phyloP scores from a whole-genome alignment of 35 echinoderm and acorn worm species.

The Amphiura filiformis region DNA sequence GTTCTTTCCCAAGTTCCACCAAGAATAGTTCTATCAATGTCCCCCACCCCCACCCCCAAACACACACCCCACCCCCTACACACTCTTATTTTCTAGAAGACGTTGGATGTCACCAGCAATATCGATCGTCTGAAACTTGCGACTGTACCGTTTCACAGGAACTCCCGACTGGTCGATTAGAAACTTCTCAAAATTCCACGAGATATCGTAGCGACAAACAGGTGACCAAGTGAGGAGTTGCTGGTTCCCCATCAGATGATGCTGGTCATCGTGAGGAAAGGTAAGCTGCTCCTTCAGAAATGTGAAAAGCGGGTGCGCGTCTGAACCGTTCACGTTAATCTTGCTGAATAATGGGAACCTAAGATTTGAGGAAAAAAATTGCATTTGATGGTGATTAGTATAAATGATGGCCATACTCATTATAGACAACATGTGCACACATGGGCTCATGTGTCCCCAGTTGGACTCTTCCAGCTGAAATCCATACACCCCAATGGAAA shows the following conservation, averaged over 20 bases:
- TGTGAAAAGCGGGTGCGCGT: conserved; percentile 53
- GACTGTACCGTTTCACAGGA: conserved; percentile 69
- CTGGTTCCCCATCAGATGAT: conserved; percentile 40
- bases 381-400: no score
- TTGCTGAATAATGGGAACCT: conserved; percentile 85
- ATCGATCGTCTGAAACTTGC: conserved; percentile 48
- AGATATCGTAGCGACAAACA: conserved; percentile 62
- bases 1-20: no score
- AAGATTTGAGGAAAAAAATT: background rate
- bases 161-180: conserved; percentile 57
- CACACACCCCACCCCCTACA: background rate
- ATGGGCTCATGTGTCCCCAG: no score
- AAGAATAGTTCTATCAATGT: no score
- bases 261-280: conserved; percentile 30
- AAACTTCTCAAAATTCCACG: conserved; percentile 96
- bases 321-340: conserved; percentile 67
- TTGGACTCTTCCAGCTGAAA: no score
- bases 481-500: no score
- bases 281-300: conserved; percentile 61
- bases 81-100: conserved; percentile 14
- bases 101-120: conserved; percentile 62
- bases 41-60: no score
- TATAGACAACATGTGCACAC: no score
- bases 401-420: no score
- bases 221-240: conserved; percentile 63